Evolutionary conservation across 2,888 invertebrate genomes (phyloP), one percentile per base, ranked within the genome.

Genomic region (Sclerodermus sp.): DNA sequence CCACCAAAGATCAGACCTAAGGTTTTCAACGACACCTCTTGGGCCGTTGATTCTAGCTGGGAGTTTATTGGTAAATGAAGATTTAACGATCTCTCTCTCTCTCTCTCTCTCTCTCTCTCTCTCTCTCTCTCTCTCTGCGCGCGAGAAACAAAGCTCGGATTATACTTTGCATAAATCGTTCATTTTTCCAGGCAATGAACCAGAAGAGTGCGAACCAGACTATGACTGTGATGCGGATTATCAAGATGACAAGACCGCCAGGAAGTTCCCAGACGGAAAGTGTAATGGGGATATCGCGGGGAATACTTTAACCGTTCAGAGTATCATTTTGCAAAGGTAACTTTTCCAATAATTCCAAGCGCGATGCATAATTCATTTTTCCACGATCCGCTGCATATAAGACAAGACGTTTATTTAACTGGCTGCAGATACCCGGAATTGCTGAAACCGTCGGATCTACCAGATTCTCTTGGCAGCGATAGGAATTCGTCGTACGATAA

Each of bases 31-130:
- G 80, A 80, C 40, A 77, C 79, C 13, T 85, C 88, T 53, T 93
- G 93, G 92, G 87, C 90, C 58, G 85, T 93, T 53, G 93, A 93
- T 79, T 91, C 91, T 67, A 91, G 92, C 78, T 93, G 93, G 93
- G 91, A 92, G 78, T 93, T 92, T 76, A 89, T 91, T 79, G 87
- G 89, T 84, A 83, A 84, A 82, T 80, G 18, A 2, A 4, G 5
- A 15, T 39, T 16, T 15, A 39, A 5, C 23, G 23, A 23, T 8
- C 23, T 5, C 8, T 23, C 8, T 23, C 23, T 23, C 8, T 23
- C 23, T n/a, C n/a, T n/a, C 23, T 23, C 23, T 23, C 23, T 23
- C 8, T 23, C 23, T n/a, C n/a, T n/a, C 23, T 23, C 23, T 8
- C 23, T 5, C 8, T 23, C 8, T 23, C 23, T 23, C 8, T 23